Evolutionary conservation across 2,797 vertebrate species (phyloP).

Genomic region (Scomberomorus guttatus): DNA sequence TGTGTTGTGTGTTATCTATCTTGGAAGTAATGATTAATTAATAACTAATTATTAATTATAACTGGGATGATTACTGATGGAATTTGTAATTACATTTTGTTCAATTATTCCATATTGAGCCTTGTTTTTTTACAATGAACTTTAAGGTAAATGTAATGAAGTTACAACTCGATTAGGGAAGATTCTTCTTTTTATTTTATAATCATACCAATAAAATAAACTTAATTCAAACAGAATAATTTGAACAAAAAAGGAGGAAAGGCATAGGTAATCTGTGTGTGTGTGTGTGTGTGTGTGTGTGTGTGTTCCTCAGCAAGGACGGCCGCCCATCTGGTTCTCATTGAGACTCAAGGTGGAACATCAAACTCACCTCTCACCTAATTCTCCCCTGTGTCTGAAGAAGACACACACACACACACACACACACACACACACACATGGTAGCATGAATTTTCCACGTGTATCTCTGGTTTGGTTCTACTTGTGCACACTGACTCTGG

Average conservation of each 20-base stretch:
- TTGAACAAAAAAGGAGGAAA: neutral
- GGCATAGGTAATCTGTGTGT: neutral
- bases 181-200: no score
- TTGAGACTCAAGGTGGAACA: conserved; percentile 29
- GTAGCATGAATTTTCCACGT: neutral
- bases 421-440: conserved; percentile 5
- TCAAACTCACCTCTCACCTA: conserved; percentile 34
- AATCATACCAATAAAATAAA: neutral
- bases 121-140: neutral
- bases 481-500: neutral
- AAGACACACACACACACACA: neutral
- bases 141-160: neutral
- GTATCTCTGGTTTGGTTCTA: neutral
- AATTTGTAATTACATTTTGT: neutral
- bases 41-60: no score
- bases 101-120: no score
- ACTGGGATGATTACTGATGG: neutral
- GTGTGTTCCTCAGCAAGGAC: neutral
- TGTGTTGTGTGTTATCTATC: neutral
- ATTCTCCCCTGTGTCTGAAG: conserved; percentile 5
- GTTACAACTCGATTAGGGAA: neutral
- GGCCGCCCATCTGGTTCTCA: conserved; percentile 45
- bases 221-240: neutral
- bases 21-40: neutral
- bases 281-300: neutral